Percentiles rank a stretch among this genome's conserved stretches.
phyloP scores from a whole-genome alignment of 2,113 vertebrate species.

The Colinus virginianus region DNA sequence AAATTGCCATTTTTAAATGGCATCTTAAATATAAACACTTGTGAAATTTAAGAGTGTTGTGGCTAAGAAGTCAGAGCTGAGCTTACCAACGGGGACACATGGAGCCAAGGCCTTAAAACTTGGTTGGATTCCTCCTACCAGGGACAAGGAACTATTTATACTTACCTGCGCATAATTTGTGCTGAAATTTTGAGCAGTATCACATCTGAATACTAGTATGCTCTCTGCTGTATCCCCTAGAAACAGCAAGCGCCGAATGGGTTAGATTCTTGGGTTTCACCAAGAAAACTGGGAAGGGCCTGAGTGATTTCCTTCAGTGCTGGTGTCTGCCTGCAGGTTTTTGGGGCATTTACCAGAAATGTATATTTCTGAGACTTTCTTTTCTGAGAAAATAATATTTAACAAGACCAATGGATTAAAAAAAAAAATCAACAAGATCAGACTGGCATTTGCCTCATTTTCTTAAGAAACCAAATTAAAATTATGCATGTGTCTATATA shows the following conservation, averaged over 20 bases:
- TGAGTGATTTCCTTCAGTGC: background rate
- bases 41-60: background rate
- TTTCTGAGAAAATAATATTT: background rate
- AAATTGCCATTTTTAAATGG: background rate
- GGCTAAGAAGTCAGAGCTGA: background rate
- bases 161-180: background rate
- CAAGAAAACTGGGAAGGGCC: background rate
- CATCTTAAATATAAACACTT: background rate
- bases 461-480: background rate
- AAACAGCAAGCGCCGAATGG: background rate
- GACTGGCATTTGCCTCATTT: background rate
- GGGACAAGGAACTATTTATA: background rate
- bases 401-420: background rate
- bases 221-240: background rate
- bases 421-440: background rate
- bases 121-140: background rate
- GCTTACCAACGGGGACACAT: background rate
- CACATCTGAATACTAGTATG: background rate
- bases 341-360: background rate
- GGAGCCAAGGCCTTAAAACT: background rate
- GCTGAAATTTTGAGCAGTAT: background rate
- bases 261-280: background rate
- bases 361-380: rapidly evolving
- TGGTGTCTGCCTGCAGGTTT: background rate
- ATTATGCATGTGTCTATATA: background rate